Percentiles rank a stretch among this genome's conserved stretches.
phyloP scores from a whole-genome alignment of 1,140 invertebrate genomes.

The Habropoda laboriosa region DNA sequence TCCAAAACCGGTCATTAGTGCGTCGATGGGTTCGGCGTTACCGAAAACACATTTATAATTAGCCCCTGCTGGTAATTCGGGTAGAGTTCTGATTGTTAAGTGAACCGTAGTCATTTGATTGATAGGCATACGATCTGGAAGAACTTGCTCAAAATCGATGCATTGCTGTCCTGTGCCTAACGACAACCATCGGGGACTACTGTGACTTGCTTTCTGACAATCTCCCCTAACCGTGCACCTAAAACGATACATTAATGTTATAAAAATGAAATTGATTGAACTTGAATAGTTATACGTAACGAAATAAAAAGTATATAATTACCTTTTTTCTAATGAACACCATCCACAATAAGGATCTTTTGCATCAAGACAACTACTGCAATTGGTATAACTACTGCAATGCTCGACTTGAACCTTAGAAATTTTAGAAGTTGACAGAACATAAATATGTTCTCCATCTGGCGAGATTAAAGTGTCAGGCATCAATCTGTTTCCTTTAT shows the following conservation, averaged over 20 bases:
- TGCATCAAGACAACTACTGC: conserved; percentile 94
- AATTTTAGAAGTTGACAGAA: conserved; percentile 88
- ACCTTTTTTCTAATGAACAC: conserved; percentile 97
- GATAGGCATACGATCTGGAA: conserved; percentile 94
- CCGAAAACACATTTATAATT: conserved; percentile 97
- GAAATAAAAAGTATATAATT: conserved; percentile 56
- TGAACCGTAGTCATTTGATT: conserved; percentile 92
- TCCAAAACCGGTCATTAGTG: conserved; percentile 89
- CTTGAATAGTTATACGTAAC: conserved; percentile 55
- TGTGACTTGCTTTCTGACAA: conserved; percentile 94
- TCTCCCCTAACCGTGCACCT: conserved; percentile 93
- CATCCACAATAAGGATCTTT: conserved; percentile 99
- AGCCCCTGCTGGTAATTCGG: conserved; percentile 92
- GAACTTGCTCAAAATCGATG: conserved; percentile 96
- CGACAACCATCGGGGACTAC: conserved; percentile 95
- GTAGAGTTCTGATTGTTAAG: conserved; percentile 93
- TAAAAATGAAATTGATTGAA: conserved; percentile 57
- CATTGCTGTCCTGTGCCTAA: conserved; percentile 95
- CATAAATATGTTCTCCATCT: conserved; percentile 88
- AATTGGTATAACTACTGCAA: conserved; percentile 94
- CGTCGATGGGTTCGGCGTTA: conserved; percentile 92
- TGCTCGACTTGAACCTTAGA: conserved; percentile 96
- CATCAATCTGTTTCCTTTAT: conserved; percentile 88
- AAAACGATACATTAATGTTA: conserved; percentile 64
- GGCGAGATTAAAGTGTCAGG: conserved; percentile 92